Evolutionary conservation across 2,113 vertebrate species (phyloP).

Genomic region (Erythrolamprus reginae): DNA sequence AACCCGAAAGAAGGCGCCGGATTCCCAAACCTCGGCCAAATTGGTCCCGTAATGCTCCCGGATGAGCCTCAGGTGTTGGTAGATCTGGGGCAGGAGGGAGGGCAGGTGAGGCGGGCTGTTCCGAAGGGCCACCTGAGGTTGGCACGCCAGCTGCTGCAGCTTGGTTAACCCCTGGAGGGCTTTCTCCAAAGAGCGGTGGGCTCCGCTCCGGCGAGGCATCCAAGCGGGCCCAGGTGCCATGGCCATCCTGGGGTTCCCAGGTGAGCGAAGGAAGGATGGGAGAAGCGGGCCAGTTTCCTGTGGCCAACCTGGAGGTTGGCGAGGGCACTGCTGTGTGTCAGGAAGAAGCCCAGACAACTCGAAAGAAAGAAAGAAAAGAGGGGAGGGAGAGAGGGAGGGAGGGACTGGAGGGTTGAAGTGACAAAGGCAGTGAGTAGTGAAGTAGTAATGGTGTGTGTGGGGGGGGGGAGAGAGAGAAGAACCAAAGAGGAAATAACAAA

Average conservation of each 20-base stretch:
- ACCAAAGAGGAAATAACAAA: neutral
- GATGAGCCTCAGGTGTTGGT: neutral
- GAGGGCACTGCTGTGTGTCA: neutral
- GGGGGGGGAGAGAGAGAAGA: neutral
- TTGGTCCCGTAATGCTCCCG: neutral
- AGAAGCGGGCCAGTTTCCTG: neutral
- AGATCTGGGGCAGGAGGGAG: slow-evolving; percentile 65
- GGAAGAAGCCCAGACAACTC: neutral
- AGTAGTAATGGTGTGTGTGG: no score
- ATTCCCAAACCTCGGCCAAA: slow-evolving; percentile 51
- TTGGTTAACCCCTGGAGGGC: slow-evolving; percentile 66
- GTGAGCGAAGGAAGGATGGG: neutral
- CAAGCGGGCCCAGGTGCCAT: neutral
- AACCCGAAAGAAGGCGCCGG: slow-evolving; percentile 69
- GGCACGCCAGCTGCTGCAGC: slow-evolving; percentile 55
- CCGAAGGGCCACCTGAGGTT: slow-evolving; percentile 61
- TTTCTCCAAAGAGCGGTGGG: slow-evolving; percentile 55
- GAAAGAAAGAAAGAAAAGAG: neutral
- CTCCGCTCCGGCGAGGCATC: neutral
- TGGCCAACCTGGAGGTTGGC: neutral
- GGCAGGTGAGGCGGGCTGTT: slow-evolving; percentile 77
- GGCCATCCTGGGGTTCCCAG: neutral
- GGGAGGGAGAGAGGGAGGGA: neutral
- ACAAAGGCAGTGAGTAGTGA: neutral
- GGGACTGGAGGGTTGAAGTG: neutral